Conservation (phyloP, 2,113 vertebrate genomes). For the Lophius piscatorius region DNA sequence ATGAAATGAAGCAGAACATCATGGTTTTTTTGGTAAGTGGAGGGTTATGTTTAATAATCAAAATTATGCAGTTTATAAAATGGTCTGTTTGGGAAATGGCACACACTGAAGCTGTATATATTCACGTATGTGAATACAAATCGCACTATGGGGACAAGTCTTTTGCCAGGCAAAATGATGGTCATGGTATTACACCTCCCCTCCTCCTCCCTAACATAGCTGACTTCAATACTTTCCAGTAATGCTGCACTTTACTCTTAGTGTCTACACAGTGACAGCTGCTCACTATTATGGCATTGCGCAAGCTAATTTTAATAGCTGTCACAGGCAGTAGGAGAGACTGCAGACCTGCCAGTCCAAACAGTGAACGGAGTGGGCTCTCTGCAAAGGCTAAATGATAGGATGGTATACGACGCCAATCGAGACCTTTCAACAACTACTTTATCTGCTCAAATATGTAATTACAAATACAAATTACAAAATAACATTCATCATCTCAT, state of each 20-base stretch:
- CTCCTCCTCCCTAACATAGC: slow-evolving; percentile 18
- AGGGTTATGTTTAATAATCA: slow-evolving; percentile 2
- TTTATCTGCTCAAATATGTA: too few species aligned
- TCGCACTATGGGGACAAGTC: slow-evolving; percentile 12
- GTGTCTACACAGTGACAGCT: slow-evolving; percentile 73
- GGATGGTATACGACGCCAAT: slow-evolving; percentile 16
- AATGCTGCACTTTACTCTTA: slow-evolving; percentile 67
- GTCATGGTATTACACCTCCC: slow-evolving; percentile 33
- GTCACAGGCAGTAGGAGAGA: slow-evolving; percentile 67
- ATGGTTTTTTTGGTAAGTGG: neutral
- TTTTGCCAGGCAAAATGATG: slow-evolving; percentile 39
- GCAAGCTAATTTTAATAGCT: slow-evolving; percentile 75
- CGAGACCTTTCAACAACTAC: too few species aligned
- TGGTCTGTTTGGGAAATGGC: slow-evolving; percentile 2
- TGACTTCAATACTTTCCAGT: slow-evolving; percentile 60
- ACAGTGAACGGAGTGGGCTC: slow-evolving; percentile 57
- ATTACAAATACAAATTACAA: too few species aligned
- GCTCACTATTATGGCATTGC: slow-evolving; percentile 70
- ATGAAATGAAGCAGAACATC: slow-evolving; percentile 14
- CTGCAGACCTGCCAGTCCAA: slow-evolving; percentile 64
- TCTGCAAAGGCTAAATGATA: slow-evolving; percentile 57
- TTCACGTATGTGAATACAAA: slow-evolving; percentile 21
- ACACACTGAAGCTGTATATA: slow-evolving; percentile 5
- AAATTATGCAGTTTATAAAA: neutral
- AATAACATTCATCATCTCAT: too few species aligned